Evolutionary conservation across 2,113 vertebrate species (phyloP).

Genomic region (Phylloscopus trochilus): DNA sequence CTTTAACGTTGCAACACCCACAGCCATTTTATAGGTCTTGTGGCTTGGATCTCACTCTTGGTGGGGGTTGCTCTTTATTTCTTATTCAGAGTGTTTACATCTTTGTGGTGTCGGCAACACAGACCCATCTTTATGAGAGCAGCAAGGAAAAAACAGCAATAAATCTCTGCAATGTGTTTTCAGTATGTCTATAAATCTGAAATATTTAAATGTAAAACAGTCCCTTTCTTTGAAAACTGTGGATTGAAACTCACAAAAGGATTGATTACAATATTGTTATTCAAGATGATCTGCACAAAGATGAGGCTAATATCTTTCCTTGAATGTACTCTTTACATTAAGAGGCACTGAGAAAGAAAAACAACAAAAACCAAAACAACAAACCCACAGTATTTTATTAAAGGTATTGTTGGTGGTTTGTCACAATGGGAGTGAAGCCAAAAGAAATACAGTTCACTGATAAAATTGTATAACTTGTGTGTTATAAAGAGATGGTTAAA

Average conservation of each 20-base stretch:
- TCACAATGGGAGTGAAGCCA: neutral
- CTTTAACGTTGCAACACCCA: conserved; percentile 54
- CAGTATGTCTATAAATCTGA: conserved; percentile 51
- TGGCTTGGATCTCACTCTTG: conserved; percentile 53
- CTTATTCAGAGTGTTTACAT: conserved; percentile 60
- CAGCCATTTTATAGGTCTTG: conserved; percentile 52
- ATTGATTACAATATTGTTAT: conserved; percentile 2
- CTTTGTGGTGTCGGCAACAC: conserved; percentile 53
- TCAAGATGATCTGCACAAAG: conserved; percentile 13
- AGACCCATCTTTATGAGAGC: conserved; percentile 46
- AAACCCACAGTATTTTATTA: neutral
- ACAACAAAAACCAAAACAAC: too few species aligned
- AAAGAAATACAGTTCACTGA: neutral
- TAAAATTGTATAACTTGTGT: neutral
- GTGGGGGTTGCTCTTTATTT: conserved; percentile 40
- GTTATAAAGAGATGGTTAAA: neutral
- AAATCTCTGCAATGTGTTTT: conserved; percentile 61
- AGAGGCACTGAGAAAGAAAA: neutral
- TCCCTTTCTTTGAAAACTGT: conserved; percentile 30
- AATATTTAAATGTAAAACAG: conserved; percentile 51
- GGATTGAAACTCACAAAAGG: neutral
- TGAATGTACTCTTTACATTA: neutral
- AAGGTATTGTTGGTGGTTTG: neutral
- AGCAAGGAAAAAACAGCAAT: conserved; percentile 39
- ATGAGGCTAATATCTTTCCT: neutral